Base-by-base conservation (phyloP, 2,888 invertebrate species). In the Abscondita cerata region DNA sequence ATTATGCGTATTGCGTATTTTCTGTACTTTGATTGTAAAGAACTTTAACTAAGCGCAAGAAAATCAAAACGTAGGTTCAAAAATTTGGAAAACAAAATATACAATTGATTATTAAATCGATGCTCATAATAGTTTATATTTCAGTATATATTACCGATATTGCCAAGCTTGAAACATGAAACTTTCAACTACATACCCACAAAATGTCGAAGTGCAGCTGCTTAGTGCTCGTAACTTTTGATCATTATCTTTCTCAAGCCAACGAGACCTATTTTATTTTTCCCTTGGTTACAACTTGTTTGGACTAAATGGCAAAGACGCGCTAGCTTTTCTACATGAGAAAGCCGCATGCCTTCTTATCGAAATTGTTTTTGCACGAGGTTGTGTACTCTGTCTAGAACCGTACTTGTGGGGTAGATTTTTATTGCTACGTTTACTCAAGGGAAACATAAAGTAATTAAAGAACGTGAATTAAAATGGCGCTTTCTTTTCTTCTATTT, bases 161-260 rank as follows among this genome's bases (percentile, higher is more conserved):
- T 34, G 16, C 31, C 33, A 19, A 11, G 19, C 31, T 50, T 51
- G 33, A 19, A 48, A 60, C 41, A 41, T 41, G 52, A 60, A 60
- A 54, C 54, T 60, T 54, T 48, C 60, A 48, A 25, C 44, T 44
- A 55, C 41, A 38, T 48, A 48, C 46, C 40, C 38, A n/a, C 50
- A 48, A 38, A 38, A 25, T 44, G 38, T 40, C 52, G 54, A 46
- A 54, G 46, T 54, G 54, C 44, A 54, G 54, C 46, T 54, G 54
- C 40, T 54, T 54, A 46, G 54, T 46, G 54, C 31, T 54, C 54
- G 46, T 54, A 54, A 54, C 46, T 51, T 51, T 34, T 51, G 46
- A 54, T 44, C 46, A 46, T 54, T 54, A 54, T 54, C 46, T 54
- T 54, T 16, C 41, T 33, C 34, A 33, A 54, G 33, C 46, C 44